Evolutionary conservation across 1,140 invertebrate species (phyloP).

Genomic region (Pogonomyrmex barbatus): DNA sequence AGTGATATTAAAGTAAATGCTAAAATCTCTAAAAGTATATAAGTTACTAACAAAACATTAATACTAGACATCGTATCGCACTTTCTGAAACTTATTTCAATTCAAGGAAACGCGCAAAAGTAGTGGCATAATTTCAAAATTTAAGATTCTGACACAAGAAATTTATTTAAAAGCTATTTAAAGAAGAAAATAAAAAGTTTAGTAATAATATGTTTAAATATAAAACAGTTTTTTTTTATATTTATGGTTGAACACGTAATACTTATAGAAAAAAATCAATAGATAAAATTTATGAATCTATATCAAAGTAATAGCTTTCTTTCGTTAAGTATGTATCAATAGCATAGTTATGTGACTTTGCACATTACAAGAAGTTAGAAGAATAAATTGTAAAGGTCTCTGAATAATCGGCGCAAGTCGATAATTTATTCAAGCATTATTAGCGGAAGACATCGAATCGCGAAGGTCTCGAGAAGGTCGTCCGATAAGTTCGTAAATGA

Average conservation of each 20-base stretch:
- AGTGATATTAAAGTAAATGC: background rate
- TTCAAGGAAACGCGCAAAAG: background rate
- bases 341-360: slow-evolving; percentile 12
- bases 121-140: background rate
- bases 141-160: background rate
- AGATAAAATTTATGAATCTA: background rate
- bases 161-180: background rate
- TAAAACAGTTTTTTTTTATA: background rate
- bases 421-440: slow-evolving; percentile 51
- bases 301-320: background rate
- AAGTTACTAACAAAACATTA: background rate
- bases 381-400: slow-evolving; percentile 17
- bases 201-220: background rate
- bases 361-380: background rate
- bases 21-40: background rate
- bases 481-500: slow-evolving; percentile 36
- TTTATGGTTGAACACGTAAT: background rate
- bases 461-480: background rate
- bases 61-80: background rate
- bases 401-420: background rate
- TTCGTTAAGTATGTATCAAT: background rate
- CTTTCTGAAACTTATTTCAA: background rate
- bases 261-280: background rate
- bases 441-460: background rate
- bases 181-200: background rate